Base-by-base conservation (phyloP, 2,888 invertebrate species). In the Autographa pulchrina region DNA sequence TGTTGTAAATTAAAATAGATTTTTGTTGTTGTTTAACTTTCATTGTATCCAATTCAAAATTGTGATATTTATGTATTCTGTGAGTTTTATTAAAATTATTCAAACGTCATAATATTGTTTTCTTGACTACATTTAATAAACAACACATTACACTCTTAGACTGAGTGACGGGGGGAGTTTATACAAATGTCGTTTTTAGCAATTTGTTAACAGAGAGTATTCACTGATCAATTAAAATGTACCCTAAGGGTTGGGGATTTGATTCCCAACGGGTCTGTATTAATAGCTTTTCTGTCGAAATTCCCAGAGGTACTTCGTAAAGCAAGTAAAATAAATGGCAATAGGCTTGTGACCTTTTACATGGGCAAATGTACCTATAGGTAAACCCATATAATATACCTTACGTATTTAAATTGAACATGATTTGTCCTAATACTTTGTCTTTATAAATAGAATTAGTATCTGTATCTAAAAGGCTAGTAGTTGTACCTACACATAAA, bases 221-320 rank as follows among this genome's bases (percentile, higher is more conserved):
- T 65, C 48, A n/a, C 48, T 48, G 48, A 48, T 48, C 48, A 48
- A 48, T 48, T 48, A 48, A 48, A 48, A n/a, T 48, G n/a, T 48
- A 48, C 48, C 48, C 48, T n/a, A 48, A 48, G 48, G 48, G 48
- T 48, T 48, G 48, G n/a, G 48, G 48, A 48, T 48, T 48, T 48
- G 48, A 48, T n/a, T 48, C 48, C 48, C 48, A 48, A 48, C 48
- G 48, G 48, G 48, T n/a, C 48, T 48, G 48, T 48, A 48, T 48
- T 48, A 48, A 48, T 48, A 48, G 48, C 48, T 48, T 48, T 48
- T n/a, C n/a, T 48, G 48, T 48, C 48, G 48, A 48, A 48, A 48
- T 48, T 48, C 48, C 48, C 48, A 48, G n/a, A n/a, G n/a, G 48
- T 48, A 48, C 48, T n/a, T 48, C 54, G 25, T 56, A 8, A 25